A percentile compares a stretch with the other conserved stretches of the same genome.
Conservation (phyloP, 2,113 vertebrate genomes). For the Gymnocephalus cernua region DNA sequence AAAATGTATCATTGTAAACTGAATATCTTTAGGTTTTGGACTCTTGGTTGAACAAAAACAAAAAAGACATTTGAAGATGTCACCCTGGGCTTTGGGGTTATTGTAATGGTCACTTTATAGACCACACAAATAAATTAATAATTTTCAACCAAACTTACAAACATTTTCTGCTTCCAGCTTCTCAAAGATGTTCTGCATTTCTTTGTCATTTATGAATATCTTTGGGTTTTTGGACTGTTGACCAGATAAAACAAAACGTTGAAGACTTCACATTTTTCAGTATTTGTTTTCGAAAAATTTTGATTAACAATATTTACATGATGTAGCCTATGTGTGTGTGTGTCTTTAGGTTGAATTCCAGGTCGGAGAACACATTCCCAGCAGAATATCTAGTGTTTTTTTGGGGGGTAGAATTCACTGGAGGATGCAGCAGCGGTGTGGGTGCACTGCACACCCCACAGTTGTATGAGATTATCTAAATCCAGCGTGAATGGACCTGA, state of each 20-base stretch:
- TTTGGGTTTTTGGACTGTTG: too few species aligned
- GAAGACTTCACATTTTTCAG: too few species aligned
- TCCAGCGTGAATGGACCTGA: conserved; percentile 81
- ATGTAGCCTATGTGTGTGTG: conserved; percentile 5
- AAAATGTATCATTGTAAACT: background rate
- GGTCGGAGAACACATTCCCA: conserved; percentile 39
- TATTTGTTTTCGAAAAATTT: too few species aligned
- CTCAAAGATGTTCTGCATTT: too few species aligned
- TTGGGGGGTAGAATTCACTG: conserved; percentile 51
- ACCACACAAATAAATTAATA: background rate
- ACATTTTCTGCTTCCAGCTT: too few species aligned
- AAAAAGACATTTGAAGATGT: background rate
- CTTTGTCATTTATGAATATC: too few species aligned
- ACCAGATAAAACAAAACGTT: too few species aligned
- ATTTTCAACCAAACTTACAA: too few species aligned
- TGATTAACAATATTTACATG: background rate
- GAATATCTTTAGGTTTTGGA: background rate
- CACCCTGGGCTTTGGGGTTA: background rate
- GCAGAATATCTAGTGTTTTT: conserved; percentile 50
- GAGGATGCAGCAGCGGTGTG: conserved; percentile 68
- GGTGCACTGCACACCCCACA: conserved; percentile 73
- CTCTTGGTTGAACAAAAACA: background rate
- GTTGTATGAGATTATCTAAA: conserved; percentile 81
- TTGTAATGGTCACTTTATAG: background rate
- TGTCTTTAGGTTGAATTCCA: conserved; percentile 17